Conservation (phyloP, 2,888 invertebrate genomes). For the Thymelicus acteon region DNA sequence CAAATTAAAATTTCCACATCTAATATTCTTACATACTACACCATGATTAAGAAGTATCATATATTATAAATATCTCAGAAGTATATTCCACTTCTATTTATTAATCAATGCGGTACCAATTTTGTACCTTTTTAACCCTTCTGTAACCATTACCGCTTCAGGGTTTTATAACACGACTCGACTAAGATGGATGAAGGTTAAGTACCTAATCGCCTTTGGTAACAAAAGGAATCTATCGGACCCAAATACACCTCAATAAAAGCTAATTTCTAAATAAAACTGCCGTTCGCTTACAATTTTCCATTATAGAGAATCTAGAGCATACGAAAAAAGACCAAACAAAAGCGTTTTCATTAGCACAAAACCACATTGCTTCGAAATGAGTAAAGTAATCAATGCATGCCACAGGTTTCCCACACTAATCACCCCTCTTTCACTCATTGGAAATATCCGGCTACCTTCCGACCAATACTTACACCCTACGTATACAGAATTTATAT, state of each 20-base stretch:
- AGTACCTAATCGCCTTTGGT: too few relatives aligned
- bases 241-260: neutral
- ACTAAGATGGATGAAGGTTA: too few relatives aligned
- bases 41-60: too few relatives aligned
- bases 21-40: too few relatives aligned
- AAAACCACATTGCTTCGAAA: conserved; percentile 23
- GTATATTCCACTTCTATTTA: too few relatives aligned
- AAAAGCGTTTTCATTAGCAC: conserved; percentile 22
- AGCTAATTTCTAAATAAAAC: neutral
- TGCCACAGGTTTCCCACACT: conserved; percentile 33
- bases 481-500: conserved; percentile 16
- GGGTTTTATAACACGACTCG: too few relatives aligned
- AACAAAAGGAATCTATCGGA: too few relatives aligned
- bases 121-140: too few relatives aligned
- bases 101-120: too few relatives aligned
- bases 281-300: neutral
- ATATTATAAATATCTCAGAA: too few relatives aligned
- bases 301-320: neutral
- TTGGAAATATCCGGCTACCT: conserved; percentile 30
- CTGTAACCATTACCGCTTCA: too few relatives aligned
- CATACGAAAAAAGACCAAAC: conserved; percentile 6
- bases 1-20: too few relatives aligned
- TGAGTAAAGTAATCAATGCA: conserved; percentile 35
- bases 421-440: conserved; percentile 29
- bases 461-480: conserved; percentile 2